phyloP scores from a whole-genome alignment of 1,140 invertebrate genomes.

The Euwallacea similis region DNA sequence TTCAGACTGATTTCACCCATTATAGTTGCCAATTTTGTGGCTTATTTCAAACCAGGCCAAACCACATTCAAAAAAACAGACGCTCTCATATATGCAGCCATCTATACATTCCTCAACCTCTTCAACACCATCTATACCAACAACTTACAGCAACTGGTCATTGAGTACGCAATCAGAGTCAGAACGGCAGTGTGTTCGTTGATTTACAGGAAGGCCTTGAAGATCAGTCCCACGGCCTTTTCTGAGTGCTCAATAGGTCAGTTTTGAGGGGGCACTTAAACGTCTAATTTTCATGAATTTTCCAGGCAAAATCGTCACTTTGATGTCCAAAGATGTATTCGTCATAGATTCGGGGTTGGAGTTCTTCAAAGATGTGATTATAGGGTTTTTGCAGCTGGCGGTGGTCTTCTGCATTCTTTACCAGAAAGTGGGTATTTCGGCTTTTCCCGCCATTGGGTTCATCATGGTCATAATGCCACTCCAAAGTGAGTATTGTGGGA shows the following conservation, averaged over 20 bases:
- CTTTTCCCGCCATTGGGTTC: slow-evolving; percentile 74
- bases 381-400: slow-evolving; percentile 78
- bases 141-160: slow-evolving; percentile 72
- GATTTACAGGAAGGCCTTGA: slow-evolving; percentile 79
- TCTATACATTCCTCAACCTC: slow-evolving; percentile 29
- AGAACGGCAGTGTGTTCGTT: slow-evolving; percentile 76
- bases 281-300: slow-evolving; percentile 52
- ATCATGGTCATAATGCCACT: slow-evolving; percentile 81
- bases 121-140: slow-evolving; percentile 56
- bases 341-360: slow-evolving; percentile 67
- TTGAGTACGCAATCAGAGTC: slow-evolving; percentile 77
- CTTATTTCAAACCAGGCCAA: slow-evolving; percentile 41
- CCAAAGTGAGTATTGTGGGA: slow-evolving; percentile 48
- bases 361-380: slow-evolving; percentile 69
- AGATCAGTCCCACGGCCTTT: slow-evolving; percentile 69
- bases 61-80: slow-evolving; percentile 29
- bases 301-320: slow-evolving; percentile 86
- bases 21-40: slow-evolving; percentile 34
- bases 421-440: slow-evolving; percentile 69
- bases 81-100: slow-evolving; percentile 34
- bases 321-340: slow-evolving; percentile 87
- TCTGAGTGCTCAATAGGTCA: slow-evolving; percentile 65
- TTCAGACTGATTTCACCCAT: slow-evolving; percentile 37
- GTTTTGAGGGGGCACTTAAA: neutral
- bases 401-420: slow-evolving; percentile 78